These are phyloP conservation scores for Lethocerus indicus DNA, from an alignment of 1,140 invertebrate genomes.

Conservation along the genomic window DNA sequence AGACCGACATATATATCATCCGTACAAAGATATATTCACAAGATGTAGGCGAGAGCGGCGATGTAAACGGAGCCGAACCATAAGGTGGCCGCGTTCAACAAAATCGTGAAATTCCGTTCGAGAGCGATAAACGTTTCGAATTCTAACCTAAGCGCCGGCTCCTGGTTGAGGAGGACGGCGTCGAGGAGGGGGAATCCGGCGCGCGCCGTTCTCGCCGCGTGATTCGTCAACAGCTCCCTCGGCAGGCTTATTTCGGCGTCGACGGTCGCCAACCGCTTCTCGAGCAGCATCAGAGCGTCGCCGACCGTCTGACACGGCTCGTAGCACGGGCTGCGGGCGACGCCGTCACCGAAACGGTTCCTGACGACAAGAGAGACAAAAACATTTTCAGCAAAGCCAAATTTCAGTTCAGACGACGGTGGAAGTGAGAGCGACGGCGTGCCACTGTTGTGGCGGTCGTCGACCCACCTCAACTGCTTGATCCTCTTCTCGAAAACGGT, in stretches of 20 bases:
- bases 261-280: constrained; percentile 51
- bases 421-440: neutral
- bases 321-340: constrained; percentile 59
- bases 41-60: too few relatives aligned
- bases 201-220: constrained; percentile 19
- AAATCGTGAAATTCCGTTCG: too few relatives aligned
- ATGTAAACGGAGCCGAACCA: too few relatives aligned
- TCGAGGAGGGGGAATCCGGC: constrained; percentile 65
- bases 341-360: constrained; percentile 48
- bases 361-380: too few relatives aligned
- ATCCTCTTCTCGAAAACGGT: constrained; percentile 68
- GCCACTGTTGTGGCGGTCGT: neutral
- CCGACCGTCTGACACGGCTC: constrained; percentile 53
- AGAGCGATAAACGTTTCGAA: too few relatives aligned
- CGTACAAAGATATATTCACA: too few relatives aligned
- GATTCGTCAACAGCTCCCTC: constrained; percentile 50
- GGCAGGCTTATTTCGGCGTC: constrained; percentile 65
- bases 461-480: constrained; percentile 42
- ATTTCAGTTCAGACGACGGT: neutral
- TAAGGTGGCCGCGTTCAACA: too few relatives aligned
- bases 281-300: constrained; percentile 50
- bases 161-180: constrained; percentile 54
- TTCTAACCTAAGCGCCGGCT: constrained; percentile 46
- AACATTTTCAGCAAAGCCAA: constrained; percentile 4
- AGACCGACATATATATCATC: too few relatives aligned